Percentiles rank a stretch among this genome's conserved stretches.
These are phyloP conservation scores for Bombyx huttoni DNA, from an alignment of 2,888 invertebrate species.

Conservation along the genomic window DNA sequence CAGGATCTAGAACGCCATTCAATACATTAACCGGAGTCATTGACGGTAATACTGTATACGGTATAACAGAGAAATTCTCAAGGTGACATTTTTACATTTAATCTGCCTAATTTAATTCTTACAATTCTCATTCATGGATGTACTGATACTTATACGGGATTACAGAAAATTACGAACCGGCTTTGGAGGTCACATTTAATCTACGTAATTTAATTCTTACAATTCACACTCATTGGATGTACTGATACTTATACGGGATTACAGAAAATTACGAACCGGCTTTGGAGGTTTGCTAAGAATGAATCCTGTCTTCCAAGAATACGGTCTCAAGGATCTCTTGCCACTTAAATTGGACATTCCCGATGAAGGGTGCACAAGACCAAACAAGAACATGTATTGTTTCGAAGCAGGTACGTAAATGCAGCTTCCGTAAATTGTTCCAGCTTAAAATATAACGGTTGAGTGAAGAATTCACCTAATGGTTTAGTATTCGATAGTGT, in stretches of 20 bases:
- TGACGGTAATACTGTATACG: conserved; percentile 93
- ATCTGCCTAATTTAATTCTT: not conserved
- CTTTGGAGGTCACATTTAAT: conserved; percentile 80
- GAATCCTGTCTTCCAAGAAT: conserved; percentile 91
- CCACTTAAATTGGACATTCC: conserved; percentile 91
- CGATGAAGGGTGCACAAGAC: conserved; percentile 92
- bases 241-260: conserved; percentile 8
- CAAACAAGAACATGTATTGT: conserved; percentile 91
- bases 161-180: conserved; percentile 84
- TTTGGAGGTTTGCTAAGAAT: conserved; percentile 87
- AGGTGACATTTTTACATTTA: conserved; percentile 56
- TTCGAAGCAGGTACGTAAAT: conserved; percentile 85
- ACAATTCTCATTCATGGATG: not conserved
- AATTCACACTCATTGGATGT: too few species aligned
- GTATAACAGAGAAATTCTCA: conserved; percentile 85
- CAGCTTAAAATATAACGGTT: too few species aligned
- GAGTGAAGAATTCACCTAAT: too few species aligned
- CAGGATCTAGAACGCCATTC: conserved; percentile 87
- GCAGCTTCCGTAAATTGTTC: not conserved
- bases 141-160: conserved; percentile 5
- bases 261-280: conserved; percentile 84
- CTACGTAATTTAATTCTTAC: too few species aligned
- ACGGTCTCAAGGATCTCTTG: conserved; percentile 88
- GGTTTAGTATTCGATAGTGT: too few species aligned
- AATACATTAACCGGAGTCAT: conserved; percentile 89